phyloP scores from a whole-genome alignment of 2,888 invertebrate species.

The Daptonema setosum region DNA sequence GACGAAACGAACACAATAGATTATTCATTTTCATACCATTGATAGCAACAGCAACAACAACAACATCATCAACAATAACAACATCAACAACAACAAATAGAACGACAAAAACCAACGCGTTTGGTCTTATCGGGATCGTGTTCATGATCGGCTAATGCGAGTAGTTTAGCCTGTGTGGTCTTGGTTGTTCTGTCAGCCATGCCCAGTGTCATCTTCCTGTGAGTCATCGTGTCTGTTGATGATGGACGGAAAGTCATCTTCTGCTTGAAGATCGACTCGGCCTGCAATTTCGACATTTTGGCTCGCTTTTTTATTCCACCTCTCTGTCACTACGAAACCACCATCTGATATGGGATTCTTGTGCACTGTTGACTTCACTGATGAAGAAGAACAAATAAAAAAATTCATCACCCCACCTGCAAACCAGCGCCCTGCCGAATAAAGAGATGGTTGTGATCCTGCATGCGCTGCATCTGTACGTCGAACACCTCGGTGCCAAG shows the following conservation, averaged over 20 bases:
- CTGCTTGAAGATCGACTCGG: slow-evolving; percentile 84
- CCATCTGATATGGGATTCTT: not conserved
- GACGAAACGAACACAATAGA: not conserved
- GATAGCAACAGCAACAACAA: not conserved
- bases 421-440: slow-evolving; percentile 91
- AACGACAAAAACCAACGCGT: slow-evolving; percentile 9
- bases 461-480: slow-evolving; percentile 64
- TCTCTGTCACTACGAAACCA: not conserved
- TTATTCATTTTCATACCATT: not conserved
- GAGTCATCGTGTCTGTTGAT: slow-evolving; percentile 94
- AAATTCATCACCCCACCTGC: not conserved
- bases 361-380: not conserved
- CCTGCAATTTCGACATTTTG: slow-evolving; percentile 40
- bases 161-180: slow-evolving; percentile 75
- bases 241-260: slow-evolving; percentile 92
- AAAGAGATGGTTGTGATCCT: slow-evolving; percentile 90
- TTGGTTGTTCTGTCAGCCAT: slow-evolving; percentile 81
- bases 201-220: slow-evolving; percentile 92
- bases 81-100: not conserved
- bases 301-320: not conserved
- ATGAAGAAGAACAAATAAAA: not conserved
- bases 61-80: not conserved
- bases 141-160: slow-evolving; percentile 60
- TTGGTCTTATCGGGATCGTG: slow-evolving; percentile 71
- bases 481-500: slow-evolving; percentile 94